Conservation (phyloP, 1,140 invertebrate species). For the Homarus americanus region DNA sequence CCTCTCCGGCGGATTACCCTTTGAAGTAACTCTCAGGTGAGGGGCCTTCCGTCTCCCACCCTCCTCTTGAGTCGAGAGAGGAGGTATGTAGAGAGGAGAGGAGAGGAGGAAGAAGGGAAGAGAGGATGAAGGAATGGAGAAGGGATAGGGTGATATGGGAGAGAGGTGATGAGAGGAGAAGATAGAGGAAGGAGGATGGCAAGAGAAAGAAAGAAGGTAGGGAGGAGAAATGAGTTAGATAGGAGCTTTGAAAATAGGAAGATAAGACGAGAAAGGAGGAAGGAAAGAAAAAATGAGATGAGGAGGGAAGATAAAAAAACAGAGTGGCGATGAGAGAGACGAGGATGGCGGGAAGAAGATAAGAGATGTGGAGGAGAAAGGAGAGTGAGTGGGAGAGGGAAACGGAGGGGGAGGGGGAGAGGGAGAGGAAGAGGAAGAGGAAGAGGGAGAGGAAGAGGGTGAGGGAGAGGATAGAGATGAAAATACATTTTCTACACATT, state of each 20-base stretch:
- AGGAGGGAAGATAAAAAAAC: not conserved
- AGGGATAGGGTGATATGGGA: not conserved
- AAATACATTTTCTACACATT: too few relatives aligned
- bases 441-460: not conserved
- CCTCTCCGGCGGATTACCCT: too few relatives aligned
- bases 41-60: too few relatives aligned
- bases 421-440: not conserved
- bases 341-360: not conserved
- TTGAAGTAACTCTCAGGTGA: too few relatives aligned
- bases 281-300: not conserved
- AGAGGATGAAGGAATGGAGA: not conserved
- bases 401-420: not conserved
- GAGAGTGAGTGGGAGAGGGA: not conserved
- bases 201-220: not conserved
- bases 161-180: not conserved
- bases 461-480: not conserved
- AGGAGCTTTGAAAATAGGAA: too few relatives aligned
- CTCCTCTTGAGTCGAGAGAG: not conserved
- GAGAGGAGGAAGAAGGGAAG: not conserved
- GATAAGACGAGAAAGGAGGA: not conserved
- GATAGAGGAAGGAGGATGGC: not conserved
- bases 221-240: not conserved
- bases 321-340: not conserved
- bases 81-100: not conserved
- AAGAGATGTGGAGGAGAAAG: not conserved